Evolutionary conservation across 1,140 invertebrate genomes (phyloP).

Genomic region (Eumaeus atala): DNA sequence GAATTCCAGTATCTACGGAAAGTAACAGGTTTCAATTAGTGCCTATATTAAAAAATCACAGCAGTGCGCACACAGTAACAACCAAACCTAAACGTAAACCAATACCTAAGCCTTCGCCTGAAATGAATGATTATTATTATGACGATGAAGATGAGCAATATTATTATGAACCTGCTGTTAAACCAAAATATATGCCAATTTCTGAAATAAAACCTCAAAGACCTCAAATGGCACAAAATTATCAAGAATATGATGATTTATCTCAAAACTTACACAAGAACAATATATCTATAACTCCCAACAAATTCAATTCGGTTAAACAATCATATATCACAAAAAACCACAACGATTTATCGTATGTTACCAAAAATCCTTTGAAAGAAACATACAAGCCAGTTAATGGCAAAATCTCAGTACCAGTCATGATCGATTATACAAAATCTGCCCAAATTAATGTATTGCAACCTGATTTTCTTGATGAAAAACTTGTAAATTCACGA

Average conservation of each 20-base stretch:
- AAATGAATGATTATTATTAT: conserved; percentile 75
- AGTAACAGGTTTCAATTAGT: background rate
- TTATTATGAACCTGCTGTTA: conserved; percentile 74
- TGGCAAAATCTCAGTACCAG: conserved; percentile 47
- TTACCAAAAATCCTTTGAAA: conserved; percentile 52
- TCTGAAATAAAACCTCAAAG: conserved; percentile 73
- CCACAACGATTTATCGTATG: conserved; percentile 52
- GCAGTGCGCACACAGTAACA: conserved; percentile 35
- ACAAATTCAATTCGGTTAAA: conserved; percentile 35
- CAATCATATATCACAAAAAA: conserved; percentile 48
- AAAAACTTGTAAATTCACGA: conserved; percentile 40
- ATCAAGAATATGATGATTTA: conserved; percentile 69
- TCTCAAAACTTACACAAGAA: conserved; percentile 26
- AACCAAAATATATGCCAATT: conserved; percentile 77
- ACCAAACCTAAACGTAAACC: conserved; percentile 54
- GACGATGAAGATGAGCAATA: conserved; percentile 72
- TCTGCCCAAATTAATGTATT: conserved; percentile 29
- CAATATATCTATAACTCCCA: conserved; percentile 20
- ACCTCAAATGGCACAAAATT: conserved; percentile 69
- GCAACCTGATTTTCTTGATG: conserved; percentile 53
- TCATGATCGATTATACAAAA: conserved; percentile 37
- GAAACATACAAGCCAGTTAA: conserved; percentile 39
- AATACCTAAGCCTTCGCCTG: conserved; percentile 70
- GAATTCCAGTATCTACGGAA: conserved; percentile 29
- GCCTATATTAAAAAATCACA: background rate